Evolutionary conservation across 2,797 vertebrate species (phyloP), one percentile per base, ranked within the genome.

Genomic region (Clarias laeviceps): DNA sequence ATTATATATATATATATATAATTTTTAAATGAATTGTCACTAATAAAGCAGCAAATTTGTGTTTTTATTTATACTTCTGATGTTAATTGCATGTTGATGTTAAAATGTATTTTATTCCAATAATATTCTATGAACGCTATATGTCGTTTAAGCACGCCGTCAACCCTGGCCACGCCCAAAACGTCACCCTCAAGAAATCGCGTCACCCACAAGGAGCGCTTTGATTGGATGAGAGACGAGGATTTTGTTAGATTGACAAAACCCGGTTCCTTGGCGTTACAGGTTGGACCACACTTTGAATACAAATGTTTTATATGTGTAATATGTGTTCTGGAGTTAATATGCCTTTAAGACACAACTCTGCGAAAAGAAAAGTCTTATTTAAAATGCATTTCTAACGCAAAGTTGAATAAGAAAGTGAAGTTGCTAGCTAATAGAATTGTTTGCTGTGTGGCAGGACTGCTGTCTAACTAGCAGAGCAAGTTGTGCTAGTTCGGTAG

Each of bases 401-500:
- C 3, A 15, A 17, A 9, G 59, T 11, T 62, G 34, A 14, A 37
- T 37, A 6, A 62, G n/a, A 5, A 11, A 9, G 50, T 27, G 2
- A 79, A 79, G 76, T 40, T 80, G 57, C 24, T 29, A 64, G 77
- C 34, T 80, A 18, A 20, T 45, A 50, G 45, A 50, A 50, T 12
- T 0, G 56, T 18, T 40, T 17, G 3, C 20, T 61, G 40, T 50
- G 45, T 12, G 14, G 29, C 12, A 72, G 50, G 0, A 34, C 54
- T 77, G 54, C 9, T 57, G 77, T 65, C 12, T 45, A 65, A 80
- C 59, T 65, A 64, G 78, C 59, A 45, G 78, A 50, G 45, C 78
- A 18, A 80, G 78, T 80, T 64, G 61, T 59, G 59, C 14, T n/a
- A 61, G 14, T 34, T 37, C 32, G 7, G 50, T 18, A 29, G 27